These are phyloP conservation scores for Dascyllus trimaculatus DNA, from an alignment of 2,113 vertebrate genomes.

Conservation along the genomic window DNA sequence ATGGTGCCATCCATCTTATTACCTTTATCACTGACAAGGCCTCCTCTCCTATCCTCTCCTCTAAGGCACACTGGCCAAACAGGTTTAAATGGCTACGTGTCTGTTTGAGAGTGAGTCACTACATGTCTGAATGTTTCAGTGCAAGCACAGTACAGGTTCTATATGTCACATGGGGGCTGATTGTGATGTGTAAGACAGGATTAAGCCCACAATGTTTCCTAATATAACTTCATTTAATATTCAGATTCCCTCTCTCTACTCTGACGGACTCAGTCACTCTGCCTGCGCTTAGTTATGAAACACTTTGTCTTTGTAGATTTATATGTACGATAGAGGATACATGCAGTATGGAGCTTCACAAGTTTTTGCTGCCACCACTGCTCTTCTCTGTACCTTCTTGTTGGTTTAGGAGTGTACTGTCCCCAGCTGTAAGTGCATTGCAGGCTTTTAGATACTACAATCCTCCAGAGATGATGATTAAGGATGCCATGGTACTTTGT, in stretches of 20 bases:
- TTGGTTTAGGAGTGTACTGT: not conserved
- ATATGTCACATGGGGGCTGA: constrained; percentile 4
- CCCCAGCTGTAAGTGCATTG: not conserved
- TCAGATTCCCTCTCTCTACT: not conserved
- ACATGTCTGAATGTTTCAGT: constrained; percentile 38
- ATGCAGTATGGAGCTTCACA: too few species aligned
- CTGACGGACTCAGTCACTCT: not conserved
- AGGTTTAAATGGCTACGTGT: constrained; percentile 69
- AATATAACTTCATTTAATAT: constrained; percentile 48
- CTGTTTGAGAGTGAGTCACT: constrained; percentile 50
- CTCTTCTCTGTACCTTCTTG: not conserved
- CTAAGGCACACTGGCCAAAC: constrained; percentile 56
- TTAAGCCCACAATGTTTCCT: constrained; percentile 42
- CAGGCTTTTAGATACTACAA: not conserved
- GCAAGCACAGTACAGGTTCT: constrained; percentile 16
- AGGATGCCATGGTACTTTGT: constrained; percentile 7
- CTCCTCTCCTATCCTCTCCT: constrained; percentile 28
- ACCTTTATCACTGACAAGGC: constrained; percentile 22
- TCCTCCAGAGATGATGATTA: not conserved
- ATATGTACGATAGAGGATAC: not conserved
- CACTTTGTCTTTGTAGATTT: constrained; percentile 1
- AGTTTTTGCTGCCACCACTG: too few species aligned
- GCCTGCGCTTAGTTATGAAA: constrained; percentile 14
- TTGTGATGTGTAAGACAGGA: constrained; percentile 30
- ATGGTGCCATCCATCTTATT: constrained; percentile 5